phyloP scores from a whole-genome alignment of 2,888 invertebrate species.

The Therioaphis trifolii region DNA sequence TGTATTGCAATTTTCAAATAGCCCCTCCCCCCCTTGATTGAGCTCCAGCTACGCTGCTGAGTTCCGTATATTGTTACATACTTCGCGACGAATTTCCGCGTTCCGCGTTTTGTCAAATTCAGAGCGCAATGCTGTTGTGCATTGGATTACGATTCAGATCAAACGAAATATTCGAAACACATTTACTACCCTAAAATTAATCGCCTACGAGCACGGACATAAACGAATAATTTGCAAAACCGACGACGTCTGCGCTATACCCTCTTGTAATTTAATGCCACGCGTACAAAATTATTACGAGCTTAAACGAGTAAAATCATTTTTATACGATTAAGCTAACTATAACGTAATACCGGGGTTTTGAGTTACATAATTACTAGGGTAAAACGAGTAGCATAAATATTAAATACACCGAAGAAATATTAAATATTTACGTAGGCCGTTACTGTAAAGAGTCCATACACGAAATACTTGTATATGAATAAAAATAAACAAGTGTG shows the following conservation, averaged over 20 bases:
- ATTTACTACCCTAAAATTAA: neutral
- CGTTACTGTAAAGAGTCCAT: too few relatives aligned
- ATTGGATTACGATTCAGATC: neutral
- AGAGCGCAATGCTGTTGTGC: neutral
- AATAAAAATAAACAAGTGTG: too few relatives aligned
- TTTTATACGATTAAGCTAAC: neutral
- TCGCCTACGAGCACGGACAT: neutral
- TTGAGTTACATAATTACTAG: neutral
- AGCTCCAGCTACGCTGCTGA: too few relatives aligned
- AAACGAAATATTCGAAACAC: neutral
- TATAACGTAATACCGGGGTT: neutral
- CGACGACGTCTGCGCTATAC: neutral
- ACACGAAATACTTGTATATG: too few relatives aligned
- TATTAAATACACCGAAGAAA: too few relatives aligned
- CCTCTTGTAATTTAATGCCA: neutral
- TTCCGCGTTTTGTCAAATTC: neutral
- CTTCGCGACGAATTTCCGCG: too few relatives aligned
- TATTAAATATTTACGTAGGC: too few relatives aligned
- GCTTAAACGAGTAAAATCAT: neutral
- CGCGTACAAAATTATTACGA: neutral
- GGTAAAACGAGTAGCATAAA: neutral
- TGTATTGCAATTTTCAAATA: too few relatives aligned
- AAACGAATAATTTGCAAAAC: neutral
- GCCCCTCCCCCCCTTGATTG: too few relatives aligned
- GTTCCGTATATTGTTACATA: too few relatives aligned